These are phyloP conservation scores for Thymelicus lineola DNA, from an alignment of 2,888 invertebrate genomes.

Conservation along the genomic window DNA sequence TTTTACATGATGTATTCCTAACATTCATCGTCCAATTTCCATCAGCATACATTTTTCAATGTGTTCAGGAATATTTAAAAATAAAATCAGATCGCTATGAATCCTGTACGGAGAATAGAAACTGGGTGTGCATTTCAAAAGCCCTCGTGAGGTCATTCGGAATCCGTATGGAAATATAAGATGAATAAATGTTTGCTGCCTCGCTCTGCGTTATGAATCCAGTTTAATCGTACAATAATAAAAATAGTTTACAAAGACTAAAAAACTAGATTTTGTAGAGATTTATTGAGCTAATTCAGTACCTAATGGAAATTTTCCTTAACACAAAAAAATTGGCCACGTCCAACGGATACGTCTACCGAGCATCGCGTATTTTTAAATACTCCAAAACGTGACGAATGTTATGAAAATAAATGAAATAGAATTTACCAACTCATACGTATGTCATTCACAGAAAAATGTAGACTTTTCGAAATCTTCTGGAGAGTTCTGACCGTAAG, in stretches of 20 bases:
- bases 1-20: constrained; percentile 44
- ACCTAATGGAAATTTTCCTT: constrained; percentile 16
- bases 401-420: neutral
- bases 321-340: constrained; percentile 16
- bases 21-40: constrained; percentile 51
- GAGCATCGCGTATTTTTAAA: constrained; percentile 19
- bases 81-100: constrained; percentile 47
- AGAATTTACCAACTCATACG: neutral
- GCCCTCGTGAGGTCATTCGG: constrained; percentile 13
- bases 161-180: neutral
- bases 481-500: too few relatives aligned
- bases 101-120: constrained; percentile 40
- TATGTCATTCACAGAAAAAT: too few relatives aligned
- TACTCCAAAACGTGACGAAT: neutral
- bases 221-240: too few relatives aligned
- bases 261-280: neutral
- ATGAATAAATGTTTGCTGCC: too few relatives aligned
- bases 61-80: constrained; percentile 49
- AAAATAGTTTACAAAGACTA: too few relatives aligned
- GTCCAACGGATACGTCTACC: constrained; percentile 1
- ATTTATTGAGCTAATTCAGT: neutral
- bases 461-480: too few relatives aligned
- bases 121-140: constrained; percentile 41
- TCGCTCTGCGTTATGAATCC: too few relatives aligned
- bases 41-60: constrained; percentile 54